Conservation (phyloP, 1,140 invertebrate species). For the Zaprionus kolodkinae region DNA sequence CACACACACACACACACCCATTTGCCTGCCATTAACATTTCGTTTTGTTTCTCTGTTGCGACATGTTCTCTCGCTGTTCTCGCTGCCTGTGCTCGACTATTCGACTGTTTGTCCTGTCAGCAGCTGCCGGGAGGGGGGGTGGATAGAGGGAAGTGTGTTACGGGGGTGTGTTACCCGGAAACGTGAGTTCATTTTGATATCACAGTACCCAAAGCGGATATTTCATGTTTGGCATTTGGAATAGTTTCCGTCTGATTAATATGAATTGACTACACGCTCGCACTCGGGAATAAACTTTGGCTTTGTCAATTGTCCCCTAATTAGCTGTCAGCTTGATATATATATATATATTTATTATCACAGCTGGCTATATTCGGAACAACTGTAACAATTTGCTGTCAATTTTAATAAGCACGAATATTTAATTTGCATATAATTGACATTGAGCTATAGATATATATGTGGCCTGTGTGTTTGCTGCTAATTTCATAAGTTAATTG, state of each 20-base stretch:
- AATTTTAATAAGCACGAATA: background rate
- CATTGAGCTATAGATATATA: background rate
- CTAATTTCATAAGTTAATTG: background rate
- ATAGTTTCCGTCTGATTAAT: slow-evolving; percentile 54
- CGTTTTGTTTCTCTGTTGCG: slow-evolving; percentile 43
- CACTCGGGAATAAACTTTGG: background rate
- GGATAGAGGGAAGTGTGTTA: background rate
- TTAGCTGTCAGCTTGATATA: slow-evolving; percentile 37
- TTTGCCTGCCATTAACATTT: slow-evolving; percentile 74
- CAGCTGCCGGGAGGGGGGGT: background rate
- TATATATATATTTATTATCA: background rate
- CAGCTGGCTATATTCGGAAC: background rate
- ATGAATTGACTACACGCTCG: slow-evolving; percentile 45
- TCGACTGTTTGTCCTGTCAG: slow-evolving; percentile 37
- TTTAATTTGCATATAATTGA: background rate
- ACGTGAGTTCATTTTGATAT: slow-evolving; percentile 34
- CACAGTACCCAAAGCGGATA: slow-evolving; percentile 3
- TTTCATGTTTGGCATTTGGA: slow-evolving; percentile 14
- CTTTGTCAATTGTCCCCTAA: slow-evolving; percentile 32
- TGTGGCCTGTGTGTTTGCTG: background rate
- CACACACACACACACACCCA: slow-evolving; percentile 12
- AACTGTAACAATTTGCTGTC: background rate
- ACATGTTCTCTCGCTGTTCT: slow-evolving; percentile 28
- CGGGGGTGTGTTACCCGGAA: background rate
- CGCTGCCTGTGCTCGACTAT: slow-evolving; percentile 13